Conservation (phyloP, 2,797 vertebrate genomes). For the Poecile montanus region DNA sequence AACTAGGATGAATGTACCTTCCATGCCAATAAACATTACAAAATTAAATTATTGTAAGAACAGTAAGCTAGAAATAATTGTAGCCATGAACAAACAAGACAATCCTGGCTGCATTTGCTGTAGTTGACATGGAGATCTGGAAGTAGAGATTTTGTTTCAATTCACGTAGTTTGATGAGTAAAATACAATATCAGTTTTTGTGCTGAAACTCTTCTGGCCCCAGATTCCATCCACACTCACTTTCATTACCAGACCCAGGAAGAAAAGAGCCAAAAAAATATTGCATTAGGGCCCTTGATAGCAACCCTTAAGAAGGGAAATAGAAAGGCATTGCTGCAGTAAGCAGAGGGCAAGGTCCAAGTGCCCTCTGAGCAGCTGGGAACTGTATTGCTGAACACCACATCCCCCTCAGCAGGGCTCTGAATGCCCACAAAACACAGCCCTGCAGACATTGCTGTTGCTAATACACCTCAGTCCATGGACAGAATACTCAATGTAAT, state of each 20-base stretch:
- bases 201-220: background rate
- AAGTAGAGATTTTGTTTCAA: background rate
- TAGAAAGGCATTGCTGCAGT: background rate
- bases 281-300: accelerated
- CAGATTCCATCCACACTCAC: background rate
- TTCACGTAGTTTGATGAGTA: accelerated
- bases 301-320: background rate
- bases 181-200: background rate
- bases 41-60: background rate
- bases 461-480: background rate
- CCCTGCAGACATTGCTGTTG: accelerated
- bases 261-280: background rate
- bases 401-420: background rate
- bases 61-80: background rate
- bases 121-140: background rate
- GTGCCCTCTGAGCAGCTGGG: background rate
- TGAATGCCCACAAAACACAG: background rate
- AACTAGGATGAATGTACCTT: slow-evolving; percentile 19
- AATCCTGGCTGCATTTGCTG: background rate
- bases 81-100: background rate
- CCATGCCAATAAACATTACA: slow-evolving; percentile 33
- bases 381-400: background rate
- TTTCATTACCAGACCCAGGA: background rate
- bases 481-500: background rate
- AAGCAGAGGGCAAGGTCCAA: background rate